phyloP scores from a whole-genome alignment of 2,797 vertebrate species.

The Neomorphus geoffroyi region DNA sequence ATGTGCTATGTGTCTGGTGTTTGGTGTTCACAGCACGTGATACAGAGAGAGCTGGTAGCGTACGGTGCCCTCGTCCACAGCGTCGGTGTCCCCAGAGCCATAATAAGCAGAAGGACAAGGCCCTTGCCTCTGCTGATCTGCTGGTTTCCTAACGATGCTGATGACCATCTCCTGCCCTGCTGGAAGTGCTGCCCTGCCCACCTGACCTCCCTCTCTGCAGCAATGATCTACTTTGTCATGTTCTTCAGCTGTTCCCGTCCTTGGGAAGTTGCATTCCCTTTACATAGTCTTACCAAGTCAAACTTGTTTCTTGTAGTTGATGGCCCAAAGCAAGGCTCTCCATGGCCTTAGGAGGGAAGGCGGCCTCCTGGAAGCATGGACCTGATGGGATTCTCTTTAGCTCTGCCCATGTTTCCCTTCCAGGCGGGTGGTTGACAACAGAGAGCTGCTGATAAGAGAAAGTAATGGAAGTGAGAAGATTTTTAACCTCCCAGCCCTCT shows the following conservation, averaged over 20 bases:
- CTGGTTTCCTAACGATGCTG: not conserved
- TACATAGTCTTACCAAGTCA: not conserved
- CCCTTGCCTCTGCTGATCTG: not conserved
- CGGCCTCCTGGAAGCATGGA: not conserved
- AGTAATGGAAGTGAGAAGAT: not conserved
- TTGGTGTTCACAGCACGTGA: not conserved
- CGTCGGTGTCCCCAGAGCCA: not conserved
- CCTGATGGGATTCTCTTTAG: not conserved
- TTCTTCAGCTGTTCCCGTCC: slow-evolving; percentile 8
- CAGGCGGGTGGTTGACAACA: not conserved
- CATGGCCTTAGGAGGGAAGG: not conserved
- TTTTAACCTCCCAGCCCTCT: not conserved
- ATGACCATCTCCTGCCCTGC: not conserved
- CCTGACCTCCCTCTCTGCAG: slow-evolving; percentile 12
- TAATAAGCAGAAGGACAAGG: not conserved
- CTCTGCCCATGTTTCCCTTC: not conserved
- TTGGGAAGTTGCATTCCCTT: not conserved
- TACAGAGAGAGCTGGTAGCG: accelerated
- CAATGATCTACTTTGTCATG: slow-evolving; percentile 5
- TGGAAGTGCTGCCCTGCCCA: slow-evolving; percentile 19
- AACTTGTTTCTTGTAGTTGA: not conserved
- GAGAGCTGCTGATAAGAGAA: not conserved
- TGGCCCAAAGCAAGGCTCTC: not conserved
- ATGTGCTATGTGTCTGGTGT: not conserved
- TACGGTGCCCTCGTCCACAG: not conserved